phyloP scores from a whole-genome alignment of 2,113 vertebrate species.

The Anarhynchus alexandrinus region DNA sequence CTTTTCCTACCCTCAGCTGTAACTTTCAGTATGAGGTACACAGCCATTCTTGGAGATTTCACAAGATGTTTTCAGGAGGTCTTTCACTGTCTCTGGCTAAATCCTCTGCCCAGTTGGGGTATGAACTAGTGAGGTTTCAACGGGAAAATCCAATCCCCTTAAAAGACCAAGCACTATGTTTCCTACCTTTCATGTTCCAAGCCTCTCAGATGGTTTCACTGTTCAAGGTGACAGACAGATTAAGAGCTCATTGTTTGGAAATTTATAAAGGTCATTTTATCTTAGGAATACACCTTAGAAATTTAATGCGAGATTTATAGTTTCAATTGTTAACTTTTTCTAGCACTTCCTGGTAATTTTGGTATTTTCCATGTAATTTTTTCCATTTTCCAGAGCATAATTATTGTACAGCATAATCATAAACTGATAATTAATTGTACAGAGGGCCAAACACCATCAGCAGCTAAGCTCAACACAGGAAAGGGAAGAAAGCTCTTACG shows the following conservation, averaged over 20 bases:
- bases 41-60: background rate
- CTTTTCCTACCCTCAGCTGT: background rate
- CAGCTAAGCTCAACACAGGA: background rate
- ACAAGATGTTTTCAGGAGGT: background rate
- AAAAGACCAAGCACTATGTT: background rate
- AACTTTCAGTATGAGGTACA: background rate
- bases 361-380: background rate
- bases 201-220: background rate
- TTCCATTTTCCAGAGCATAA: background rate
- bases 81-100: background rate
- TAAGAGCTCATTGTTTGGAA: background rate
- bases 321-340: background rate
- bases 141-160: background rate
- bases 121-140: background rate
- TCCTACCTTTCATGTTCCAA: background rate
- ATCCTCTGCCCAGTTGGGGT: background rate
- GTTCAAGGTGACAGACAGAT: background rate
- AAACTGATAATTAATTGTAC: background rate
- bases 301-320: background rate
- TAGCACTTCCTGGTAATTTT: background rate
- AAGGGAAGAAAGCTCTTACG: background rate
- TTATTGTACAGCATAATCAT: background rate
- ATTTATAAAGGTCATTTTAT: background rate
- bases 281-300: background rate
- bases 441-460: background rate